Percentiles rank a stretch among this genome's conserved stretches.
These are phyloP conservation scores for Platerodrilus igneus DNA, from an alignment of 2,888 invertebrate species.

Conservation along the genomic window DNA sequence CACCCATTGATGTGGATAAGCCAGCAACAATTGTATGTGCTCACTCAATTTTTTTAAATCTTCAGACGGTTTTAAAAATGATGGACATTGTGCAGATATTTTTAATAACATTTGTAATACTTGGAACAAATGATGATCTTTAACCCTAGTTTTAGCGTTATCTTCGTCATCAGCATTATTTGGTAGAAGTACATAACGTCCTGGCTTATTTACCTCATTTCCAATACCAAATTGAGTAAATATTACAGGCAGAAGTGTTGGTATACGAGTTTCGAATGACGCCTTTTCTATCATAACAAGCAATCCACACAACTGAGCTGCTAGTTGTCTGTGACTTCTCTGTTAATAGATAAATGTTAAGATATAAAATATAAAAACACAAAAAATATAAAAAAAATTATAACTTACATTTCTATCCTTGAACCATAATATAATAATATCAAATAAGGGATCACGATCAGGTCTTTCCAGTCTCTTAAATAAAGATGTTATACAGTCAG, in stretches of 20 bases:
- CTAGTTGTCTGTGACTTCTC: conserved; percentile 67
- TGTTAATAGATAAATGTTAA: no score
- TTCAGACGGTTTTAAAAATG: conserved; percentile 52
- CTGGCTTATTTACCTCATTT: conserved; percentile 44
- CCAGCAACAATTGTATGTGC: conserved; percentile 66
- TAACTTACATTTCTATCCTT: conserved; percentile 56
- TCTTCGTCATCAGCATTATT: conserved; percentile 38
- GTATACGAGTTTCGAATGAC: conserved; percentile 63
- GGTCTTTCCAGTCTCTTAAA: conserved; percentile 55
- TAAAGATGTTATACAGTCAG: conserved; percentile 67
- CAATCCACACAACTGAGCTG: conserved; percentile 72
- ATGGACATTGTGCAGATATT: conserved; percentile 60
- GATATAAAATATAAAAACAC: conserved; percentile 14
- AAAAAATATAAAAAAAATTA: conserved; percentile 8
- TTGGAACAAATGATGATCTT: conserved; percentile 73
- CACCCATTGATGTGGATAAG: conserved; percentile 85
- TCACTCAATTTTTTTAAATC: conserved; percentile 59
- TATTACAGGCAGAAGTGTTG: conserved; percentile 57
- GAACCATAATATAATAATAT: conserved; percentile 66
- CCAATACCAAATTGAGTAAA: conserved; percentile 39
- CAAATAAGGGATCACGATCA: conserved; percentile 65
- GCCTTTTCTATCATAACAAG: conserved; percentile 73
- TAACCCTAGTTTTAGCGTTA: conserved; percentile 58
- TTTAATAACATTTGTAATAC: conserved; percentile 66
- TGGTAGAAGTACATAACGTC: conserved; percentile 57